Conservation (phyloP, 2,113 vertebrate genomes). For the Callaeas wilsoni region DNA sequence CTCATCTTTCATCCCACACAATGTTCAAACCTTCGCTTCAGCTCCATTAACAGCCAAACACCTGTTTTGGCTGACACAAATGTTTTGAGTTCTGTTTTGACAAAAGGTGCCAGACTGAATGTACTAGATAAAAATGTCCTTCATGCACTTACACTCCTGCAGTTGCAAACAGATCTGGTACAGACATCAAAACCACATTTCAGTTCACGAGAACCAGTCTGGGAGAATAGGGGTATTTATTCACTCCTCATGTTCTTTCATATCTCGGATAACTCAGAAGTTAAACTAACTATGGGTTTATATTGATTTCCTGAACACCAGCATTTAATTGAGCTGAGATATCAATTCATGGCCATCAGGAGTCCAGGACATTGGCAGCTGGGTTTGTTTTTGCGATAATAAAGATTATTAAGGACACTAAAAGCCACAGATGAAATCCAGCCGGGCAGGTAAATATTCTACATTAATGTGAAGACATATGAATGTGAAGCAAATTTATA, state of each 20-base stretch:
- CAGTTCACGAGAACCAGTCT: rapidly evolving
- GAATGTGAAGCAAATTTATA: neutral
- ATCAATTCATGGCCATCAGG: neutral
- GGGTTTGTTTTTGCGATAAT: neutral
- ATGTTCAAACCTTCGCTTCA: neutral
- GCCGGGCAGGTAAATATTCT: neutral
- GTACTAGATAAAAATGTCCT: neutral
- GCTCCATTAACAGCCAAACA: neutral
- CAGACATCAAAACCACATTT: neutral
- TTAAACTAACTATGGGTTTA: neutral
- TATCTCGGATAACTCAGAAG: neutral
- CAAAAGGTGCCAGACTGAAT: conserved; percentile 5
- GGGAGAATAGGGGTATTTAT: neutral
- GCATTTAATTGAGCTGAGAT: neutral
- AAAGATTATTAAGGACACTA: neutral
- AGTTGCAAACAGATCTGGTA: neutral
- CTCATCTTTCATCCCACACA: neutral
- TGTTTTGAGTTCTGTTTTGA: neutral
- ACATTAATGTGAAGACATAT: neutral
- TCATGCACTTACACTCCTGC: neutral
- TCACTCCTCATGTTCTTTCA: neutral
- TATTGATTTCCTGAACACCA: neutral
- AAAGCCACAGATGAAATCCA: neutral
- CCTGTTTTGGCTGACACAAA: neutral
- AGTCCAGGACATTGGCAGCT: neutral